A percentile compares a stretch with the other conserved stretches of the same genome.
Conservation (phyloP, 2,797 vertebrate species). For the Cacajao melanocephalus region DNA sequence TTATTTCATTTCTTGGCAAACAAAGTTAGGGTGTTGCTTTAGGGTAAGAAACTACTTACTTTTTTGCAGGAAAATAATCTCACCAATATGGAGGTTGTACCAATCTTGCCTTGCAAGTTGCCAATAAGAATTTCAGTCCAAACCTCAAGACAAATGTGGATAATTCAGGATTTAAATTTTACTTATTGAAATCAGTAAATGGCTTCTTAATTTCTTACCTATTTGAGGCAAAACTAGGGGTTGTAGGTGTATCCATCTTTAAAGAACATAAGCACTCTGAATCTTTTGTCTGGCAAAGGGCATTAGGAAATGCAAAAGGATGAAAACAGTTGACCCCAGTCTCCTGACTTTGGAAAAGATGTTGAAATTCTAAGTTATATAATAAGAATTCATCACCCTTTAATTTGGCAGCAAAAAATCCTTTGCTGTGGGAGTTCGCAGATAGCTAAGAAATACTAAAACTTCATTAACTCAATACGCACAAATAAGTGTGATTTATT, state of each 20-base stretch:
- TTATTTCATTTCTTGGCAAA: not conserved
- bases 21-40: not conserved
- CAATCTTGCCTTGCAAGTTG: not conserved
- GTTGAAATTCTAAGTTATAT: not conserved
- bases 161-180: not conserved
- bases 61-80: constrained; percentile 1
- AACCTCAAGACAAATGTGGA: not conserved
- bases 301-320: not conserved
- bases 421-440: not conserved
- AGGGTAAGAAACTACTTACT: not conserved
- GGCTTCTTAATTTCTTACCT: not conserved
- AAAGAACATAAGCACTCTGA: not conserved
- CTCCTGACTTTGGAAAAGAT: not conserved
- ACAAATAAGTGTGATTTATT: not conserved
- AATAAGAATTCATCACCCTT: not conserved
- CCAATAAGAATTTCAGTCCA: not conserved
- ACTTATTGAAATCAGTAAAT: not conserved
- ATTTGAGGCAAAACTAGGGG: not conserved
- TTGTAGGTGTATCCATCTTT: not conserved
- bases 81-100: not conserved
- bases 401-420: not conserved
- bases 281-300: not conserved
- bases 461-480: not conserved
- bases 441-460: not conserved
- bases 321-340: not conserved